Evolutionary conservation across 2,113 vertebrate species (phyloP).

Genomic region (Trichomycterus rosablanca): DNA sequence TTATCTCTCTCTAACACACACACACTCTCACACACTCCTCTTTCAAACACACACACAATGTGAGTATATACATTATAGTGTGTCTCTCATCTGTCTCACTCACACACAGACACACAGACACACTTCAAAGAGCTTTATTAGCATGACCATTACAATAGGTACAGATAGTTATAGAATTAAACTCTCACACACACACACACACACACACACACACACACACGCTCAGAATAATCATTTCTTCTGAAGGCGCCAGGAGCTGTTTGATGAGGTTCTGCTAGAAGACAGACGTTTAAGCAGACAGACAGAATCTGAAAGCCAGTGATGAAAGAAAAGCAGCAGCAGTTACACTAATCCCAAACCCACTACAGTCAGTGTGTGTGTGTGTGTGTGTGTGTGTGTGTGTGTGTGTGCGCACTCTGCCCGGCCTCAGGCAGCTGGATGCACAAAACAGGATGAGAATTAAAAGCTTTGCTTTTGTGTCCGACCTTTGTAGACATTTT

Average conservation of each 20-base stretch:
- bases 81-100: too few species aligned
- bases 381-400: neutral
- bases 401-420: neutral
- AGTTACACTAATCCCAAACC: constrained; percentile 15
- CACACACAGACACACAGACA: too few species aligned
- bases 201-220: constrained; percentile 10
- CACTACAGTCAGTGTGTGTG: constrained; percentile 9
- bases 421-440: too few species aligned
- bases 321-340: constrained; percentile 14
- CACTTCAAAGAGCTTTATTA: too few species aligned
- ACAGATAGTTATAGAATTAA: too few species aligned
- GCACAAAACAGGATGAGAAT: constrained; percentile 6
- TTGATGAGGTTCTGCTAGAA: constrained; percentile 14
- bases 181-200: neutral
- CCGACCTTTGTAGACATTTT: neutral
- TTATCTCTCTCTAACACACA: too few species aligned
- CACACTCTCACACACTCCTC: too few species aligned
- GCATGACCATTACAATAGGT: too few species aligned
- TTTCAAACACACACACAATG: too few species aligned
- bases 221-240: constrained; percentile 24
- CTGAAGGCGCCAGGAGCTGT: constrained; percentile 21
- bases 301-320: constrained; percentile 4
- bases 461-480: constrained; percentile 17
- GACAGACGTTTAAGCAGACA: constrained; percentile 12
- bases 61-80: too few species aligned